phyloP scores from a whole-genome alignment of 2,113 vertebrate genomes.

The Thomomys bottae region DNA sequence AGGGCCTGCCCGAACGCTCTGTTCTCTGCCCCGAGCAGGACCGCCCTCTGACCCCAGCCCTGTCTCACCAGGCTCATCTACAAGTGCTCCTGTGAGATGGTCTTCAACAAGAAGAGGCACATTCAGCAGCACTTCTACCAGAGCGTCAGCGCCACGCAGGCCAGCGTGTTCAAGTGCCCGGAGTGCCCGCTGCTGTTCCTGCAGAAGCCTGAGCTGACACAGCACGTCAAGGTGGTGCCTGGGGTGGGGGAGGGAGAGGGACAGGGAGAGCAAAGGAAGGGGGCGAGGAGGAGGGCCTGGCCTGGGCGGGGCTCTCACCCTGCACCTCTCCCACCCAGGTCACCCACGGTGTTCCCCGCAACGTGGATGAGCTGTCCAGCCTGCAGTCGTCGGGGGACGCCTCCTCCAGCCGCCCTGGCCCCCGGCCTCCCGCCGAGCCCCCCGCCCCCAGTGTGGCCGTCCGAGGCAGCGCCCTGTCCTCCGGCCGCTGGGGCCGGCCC shows the following conservation, averaged over 20 bases:
- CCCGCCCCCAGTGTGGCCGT: conserved; percentile 65
- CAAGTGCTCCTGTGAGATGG: conserved; percentile 95
- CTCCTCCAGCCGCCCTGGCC: conserved; percentile 71
- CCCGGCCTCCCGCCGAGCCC: conserved; percentile 78
- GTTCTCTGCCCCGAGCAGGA: not conserved
- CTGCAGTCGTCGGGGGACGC: conserved; percentile 81
- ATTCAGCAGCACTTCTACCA: conserved; percentile 96
- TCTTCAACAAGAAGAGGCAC: conserved; percentile 96
- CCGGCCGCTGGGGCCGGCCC: conserved; percentile 58
- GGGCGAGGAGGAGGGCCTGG: not conserved
- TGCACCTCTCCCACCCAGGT: conserved; percentile 80
- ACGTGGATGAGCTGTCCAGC: conserved; percentile 85
- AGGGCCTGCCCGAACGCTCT: no score
- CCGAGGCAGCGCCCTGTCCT: conserved; percentile 56
- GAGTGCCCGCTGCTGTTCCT: conserved; percentile 94
- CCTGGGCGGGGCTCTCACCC: not conserved
- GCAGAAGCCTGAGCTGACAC: conserved; percentile 94
- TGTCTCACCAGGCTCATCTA: conserved; percentile 90
- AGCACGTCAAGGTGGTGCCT: conserved; percentile 94
- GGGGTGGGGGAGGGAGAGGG: not conserved
- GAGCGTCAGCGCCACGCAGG: conserved; percentile 89
- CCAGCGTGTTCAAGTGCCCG: conserved; percentile 95
- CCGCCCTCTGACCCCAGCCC: not conserved
- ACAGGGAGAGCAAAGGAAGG: not conserved
- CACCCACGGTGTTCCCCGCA: conserved; percentile 89